Evolutionary conservation across 2,797 vertebrate species (phyloP), one percentile per base, ranked within the genome.

Genomic region (Mareca penelope): DNA sequence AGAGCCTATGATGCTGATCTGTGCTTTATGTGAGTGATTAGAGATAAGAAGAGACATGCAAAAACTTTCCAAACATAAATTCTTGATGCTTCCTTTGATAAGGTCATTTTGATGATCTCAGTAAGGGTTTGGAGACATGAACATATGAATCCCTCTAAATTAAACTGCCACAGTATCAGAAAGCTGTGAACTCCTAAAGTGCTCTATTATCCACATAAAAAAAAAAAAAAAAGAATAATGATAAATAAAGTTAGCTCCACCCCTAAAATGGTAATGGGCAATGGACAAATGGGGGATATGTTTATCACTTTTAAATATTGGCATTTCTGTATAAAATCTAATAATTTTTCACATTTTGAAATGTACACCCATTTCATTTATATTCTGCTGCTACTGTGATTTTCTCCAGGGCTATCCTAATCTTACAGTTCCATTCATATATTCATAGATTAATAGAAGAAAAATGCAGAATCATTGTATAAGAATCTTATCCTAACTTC

Each of bases 31-130:
- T 72, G 75, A 77, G 24, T 22, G 83, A 80, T 84, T 85, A 89
- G 56, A 84, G 22, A 73, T 67, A 73, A 86, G 69, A 91, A 94
- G 78, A 23, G 37, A 22, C 17, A 59, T 6, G 7, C 29, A 80
- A 35, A 85, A 93, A 81, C 12, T 61, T 93, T 83, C 76, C n/a
- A 89, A 92, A 94, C 19, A 44, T 44, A 76, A 89, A 89, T 92
- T 90, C 68, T 72, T 68, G n/a, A 85, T 83, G 24, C 4, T 11
- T 83, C 5, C 13, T 95, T 69, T 72, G 85, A 69, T 93, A 91
- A 93, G 22, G 52, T 35, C 23, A 82, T 73, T 76, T 73, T 92
- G 92, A 79, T 82, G 81, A 80, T 85, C 69, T 88, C 22, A 48
- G 2, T 76, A 88, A 75, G 26, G 12, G 6, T 92, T 85, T 93